Percentiles rank a stretch among this genome's conserved stretches.
Evolutionary conservation across 2,797 vertebrate genomes (phyloP).

Genomic region (Rallus crepitans): DNA sequence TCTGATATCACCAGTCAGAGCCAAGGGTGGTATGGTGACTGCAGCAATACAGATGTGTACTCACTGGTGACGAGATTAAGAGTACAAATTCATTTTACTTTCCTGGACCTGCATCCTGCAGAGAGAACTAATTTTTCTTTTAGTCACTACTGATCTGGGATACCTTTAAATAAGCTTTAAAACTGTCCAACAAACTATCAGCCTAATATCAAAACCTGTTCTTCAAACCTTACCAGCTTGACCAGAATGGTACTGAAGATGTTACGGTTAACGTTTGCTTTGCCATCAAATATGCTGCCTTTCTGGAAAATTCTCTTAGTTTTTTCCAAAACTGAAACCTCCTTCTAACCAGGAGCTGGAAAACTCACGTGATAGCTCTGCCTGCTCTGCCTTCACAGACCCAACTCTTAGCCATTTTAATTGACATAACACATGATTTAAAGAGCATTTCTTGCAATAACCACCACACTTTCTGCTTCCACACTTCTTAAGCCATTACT

Average conservation of each 20-base stretch:
- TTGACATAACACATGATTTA: conserved; percentile 3
- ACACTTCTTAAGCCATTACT: background rate
- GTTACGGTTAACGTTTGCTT: background rate
- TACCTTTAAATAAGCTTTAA: conserved; percentile 24
- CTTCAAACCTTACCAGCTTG: background rate
- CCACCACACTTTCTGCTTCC: background rate
- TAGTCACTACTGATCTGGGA: background rate
- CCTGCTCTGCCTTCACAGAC: background rate
- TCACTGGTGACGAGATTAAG: conserved; percentile 16
- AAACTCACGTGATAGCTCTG: background rate
- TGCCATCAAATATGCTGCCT: background rate
- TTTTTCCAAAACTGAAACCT: background rate
- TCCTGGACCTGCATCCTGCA: background rate
- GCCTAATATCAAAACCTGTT: background rate
- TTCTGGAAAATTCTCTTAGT: background rate
- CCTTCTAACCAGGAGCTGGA: background rate
- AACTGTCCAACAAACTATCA: background rate
- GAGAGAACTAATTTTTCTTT: conserved; percentile 7
- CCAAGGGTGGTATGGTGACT: background rate
- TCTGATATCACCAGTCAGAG: background rate
- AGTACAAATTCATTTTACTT: background rate
- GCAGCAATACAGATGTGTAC: background rate
- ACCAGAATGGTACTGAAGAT: background rate
- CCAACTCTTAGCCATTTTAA: background rate
- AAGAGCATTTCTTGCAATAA: background rate